These are phyloP conservation scores for Anguilla rostrata DNA, from an alignment of 2,113 vertebrate genomes.

Conservation along the genomic window DNA sequence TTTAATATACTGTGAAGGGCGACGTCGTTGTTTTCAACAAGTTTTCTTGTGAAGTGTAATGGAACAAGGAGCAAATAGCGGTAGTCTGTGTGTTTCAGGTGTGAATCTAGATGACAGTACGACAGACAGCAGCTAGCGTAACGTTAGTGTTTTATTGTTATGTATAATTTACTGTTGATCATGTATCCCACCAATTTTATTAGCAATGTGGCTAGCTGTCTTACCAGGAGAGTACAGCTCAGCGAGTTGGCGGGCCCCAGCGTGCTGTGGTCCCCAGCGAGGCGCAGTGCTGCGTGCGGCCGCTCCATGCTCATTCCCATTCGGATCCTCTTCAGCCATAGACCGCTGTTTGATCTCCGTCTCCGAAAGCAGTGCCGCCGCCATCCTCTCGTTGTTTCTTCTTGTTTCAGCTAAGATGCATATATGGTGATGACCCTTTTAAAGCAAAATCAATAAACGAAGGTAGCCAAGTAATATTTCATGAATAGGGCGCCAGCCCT, in stretches of 20 bases:
- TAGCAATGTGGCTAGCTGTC: neutral
- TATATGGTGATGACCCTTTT: slow-evolving; percentile 40
- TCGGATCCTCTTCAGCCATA: slow-evolving; percentile 79
- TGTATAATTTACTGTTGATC: neutral
- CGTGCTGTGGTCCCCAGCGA: slow-evolving; percentile 75
- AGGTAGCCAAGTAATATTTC: slow-evolving; percentile 7
- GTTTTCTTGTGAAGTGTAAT: neutral
- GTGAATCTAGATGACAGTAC: neutral
- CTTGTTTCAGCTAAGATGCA: slow-evolving; percentile 49
- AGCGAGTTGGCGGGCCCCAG: slow-evolving; percentile 71
- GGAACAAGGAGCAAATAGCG: neutral
- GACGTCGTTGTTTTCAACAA: neutral
- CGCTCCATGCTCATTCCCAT: slow-evolving; percentile 75
- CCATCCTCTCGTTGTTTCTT: slow-evolving; percentile 49
- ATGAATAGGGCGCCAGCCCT: slow-evolving; percentile 22
- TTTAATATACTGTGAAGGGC: too few relatives aligned
- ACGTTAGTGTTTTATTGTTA: neutral
- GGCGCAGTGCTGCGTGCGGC: slow-evolving; percentile 68
- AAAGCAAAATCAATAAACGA: neutral
- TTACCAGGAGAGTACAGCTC: slow-evolving; percentile 74
- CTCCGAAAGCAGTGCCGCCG: slow-evolving; percentile 69
- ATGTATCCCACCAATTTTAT: neutral
- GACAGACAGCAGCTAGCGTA: neutral
- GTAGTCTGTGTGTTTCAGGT: neutral
- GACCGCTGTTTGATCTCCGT: slow-evolving; percentile 70